Evolutionary conservation across 2,113 vertebrate genomes (phyloP), one percentile per base, ranked within the genome.

Genomic region (Hydropotes inermis): DNA sequence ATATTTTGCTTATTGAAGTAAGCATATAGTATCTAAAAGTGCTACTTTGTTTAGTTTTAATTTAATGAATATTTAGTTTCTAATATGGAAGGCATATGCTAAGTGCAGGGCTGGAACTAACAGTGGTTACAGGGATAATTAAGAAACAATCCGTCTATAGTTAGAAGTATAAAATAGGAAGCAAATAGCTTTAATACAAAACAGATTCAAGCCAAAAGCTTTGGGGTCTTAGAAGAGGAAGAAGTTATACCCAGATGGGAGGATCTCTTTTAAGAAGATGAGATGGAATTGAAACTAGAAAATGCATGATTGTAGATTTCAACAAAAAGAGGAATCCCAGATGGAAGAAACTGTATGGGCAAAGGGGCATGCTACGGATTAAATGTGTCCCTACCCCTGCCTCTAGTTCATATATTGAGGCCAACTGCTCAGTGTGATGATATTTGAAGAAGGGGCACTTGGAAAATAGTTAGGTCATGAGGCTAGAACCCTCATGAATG

Each of bases 161-260:
- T 85, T 91, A 93, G 61, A 58, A 89, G 47, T 87, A 79, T 16
- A 92, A 95, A 89, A 43, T 87, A 95, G 82, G 60, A 95, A 94
- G 27, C 36, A 92, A 83, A 5, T 55, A 60, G 87, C 7, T 87
- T 17, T 89, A 89, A 54, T 54, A 52, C 14, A 87, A 92, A 95
- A 94, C 6, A 85, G 6, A 84, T 60, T 94, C 90, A 78, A 70
- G 87, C 14, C 21, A 86, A 96, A 92, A 79, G 4, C 7, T 60
- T 39, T 16, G 25, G 28, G 17, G 6, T 81, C 89, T 95, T 95
- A 78, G 60, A 95, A 76, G 28, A 97, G 10, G 60, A 96, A 89
- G 36, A 11, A 96, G 8, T 39, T 55, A 19, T 25, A 64, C 28
- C 36, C 88, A 50, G 54, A 39, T 36, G 23, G 25, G 15, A 89